Base-by-base conservation (phyloP, 2,888 invertebrate species). In the Marronus borbonicus region DNA sequence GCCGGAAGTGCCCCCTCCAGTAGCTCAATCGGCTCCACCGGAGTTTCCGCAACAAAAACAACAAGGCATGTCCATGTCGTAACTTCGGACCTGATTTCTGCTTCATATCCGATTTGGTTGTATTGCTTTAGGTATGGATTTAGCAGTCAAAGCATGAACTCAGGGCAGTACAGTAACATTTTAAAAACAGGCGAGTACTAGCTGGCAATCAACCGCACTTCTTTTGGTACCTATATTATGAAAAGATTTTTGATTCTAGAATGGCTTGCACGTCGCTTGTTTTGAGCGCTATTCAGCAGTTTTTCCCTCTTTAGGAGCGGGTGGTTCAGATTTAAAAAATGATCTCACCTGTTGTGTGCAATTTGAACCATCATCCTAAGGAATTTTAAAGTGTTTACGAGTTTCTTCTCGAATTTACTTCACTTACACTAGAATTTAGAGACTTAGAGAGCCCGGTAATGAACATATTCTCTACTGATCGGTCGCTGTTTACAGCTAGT, bases 11-110 rank as follows among this genome's bases (percentile, higher is more conserved):
- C 90, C 92, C 82, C 91, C 91, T 77, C 92, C 92, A 82, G 91
- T 92, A 80, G 92, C 93, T 80, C 92, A 92, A 86, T 93, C 93
- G 80, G 93, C 93, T 82, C 93, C 93, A 76, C 93, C 93, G 80
- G 91, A 93, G 86, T 89, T 93, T 84, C 90, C 91, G 85, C 91
- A 91, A 88, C 89, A 88, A 85, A 90, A 90, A 89, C 90, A 90
- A 88, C 90, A 90, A 87, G 90, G 85, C 86, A 85, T 87, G 86
- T 86, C 87, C 85, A 85, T 86, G 85, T 86, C 87, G 82, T 87
- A 87, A 87, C 84, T 83, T 83, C 81, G 84, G 83, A 85, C 84
- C 86, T 85, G 86, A 86, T 84, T 86, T 86, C 86, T 86, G 88
- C 88, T 88, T 88, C 85, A 84, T 87, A 86, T 86, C 86, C 86